Conservation (phyloP, 1,140 invertebrate genomes). For the Drosophila nigrodunni region DNA sequence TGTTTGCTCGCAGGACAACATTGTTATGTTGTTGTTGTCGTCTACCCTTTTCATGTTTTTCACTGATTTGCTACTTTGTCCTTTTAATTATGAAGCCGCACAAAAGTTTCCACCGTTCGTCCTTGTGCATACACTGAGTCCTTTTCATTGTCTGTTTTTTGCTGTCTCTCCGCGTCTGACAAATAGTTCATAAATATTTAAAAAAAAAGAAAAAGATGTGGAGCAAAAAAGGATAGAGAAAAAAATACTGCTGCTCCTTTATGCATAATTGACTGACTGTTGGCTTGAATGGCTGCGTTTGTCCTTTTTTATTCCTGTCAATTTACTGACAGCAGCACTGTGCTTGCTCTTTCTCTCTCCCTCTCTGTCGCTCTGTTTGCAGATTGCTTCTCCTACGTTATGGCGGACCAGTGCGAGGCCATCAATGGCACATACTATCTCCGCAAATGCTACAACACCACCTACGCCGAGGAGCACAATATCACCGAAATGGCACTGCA, state of each 20-base stretch:
- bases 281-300: slow-evolving; percentile 7
- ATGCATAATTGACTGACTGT: slow-evolving; percentile 67
- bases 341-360: neutral
- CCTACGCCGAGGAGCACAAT: slow-evolving; percentile 85
- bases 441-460: slow-evolving; percentile 86
- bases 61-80: slow-evolving; percentile 78
- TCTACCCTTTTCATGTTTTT: slow-evolving; percentile 65
- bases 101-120: slow-evolving; percentile 31
- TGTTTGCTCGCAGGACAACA: slow-evolving; percentile 33
- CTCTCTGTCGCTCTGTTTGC: slow-evolving; percentile 25
- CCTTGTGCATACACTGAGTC: slow-evolving; percentile 41
- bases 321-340: slow-evolving; percentile 42
- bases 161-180: slow-evolving; percentile 13
- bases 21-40: slow-evolving; percentile 32
- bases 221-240: slow-evolving; percentile 11
- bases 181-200: slow-evolving; percentile 80
- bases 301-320: slow-evolving; percentile 11
- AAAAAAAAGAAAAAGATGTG: slow-evolving; percentile 17
- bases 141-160: slow-evolving; percentile 21
- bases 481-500: slow-evolving; percentile 86
- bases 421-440: slow-evolving; percentile 89
- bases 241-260: slow-evolving; percentile 39
- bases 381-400: slow-evolving; percentile 89
- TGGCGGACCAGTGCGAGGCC: slow-evolving; percentile 86
- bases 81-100: slow-evolving; percentile 78